phyloP scores from a whole-genome alignment of 2,888 invertebrate genomes.

The Spilarctia lutea region DNA sequence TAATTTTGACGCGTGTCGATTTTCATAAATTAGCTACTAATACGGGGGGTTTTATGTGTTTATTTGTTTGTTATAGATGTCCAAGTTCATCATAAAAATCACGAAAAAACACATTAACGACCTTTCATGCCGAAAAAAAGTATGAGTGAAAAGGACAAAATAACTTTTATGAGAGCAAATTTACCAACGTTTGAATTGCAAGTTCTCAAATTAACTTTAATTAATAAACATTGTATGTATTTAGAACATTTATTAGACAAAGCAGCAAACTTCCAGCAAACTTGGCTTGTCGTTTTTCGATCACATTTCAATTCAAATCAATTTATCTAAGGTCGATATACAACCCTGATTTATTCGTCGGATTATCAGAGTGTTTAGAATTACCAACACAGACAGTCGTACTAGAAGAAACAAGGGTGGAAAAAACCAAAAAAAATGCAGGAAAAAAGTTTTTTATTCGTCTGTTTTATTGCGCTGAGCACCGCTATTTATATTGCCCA shows the following conservation, averaged over 20 bases:
- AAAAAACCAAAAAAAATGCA: constrained; percentile 10
- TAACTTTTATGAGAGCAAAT: too few species aligned
- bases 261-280: neutral
- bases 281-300: constrained; percentile 1
- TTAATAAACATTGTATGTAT: too few species aligned
- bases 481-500: constrained; percentile 67
- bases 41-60: too few species aligned
- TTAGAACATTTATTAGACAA: neutral
- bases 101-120: too few species aligned
- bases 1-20: too few species aligned
- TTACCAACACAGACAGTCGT: constrained; percentile 46
- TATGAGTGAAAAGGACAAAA: too few species aligned
- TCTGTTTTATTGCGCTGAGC: constrained; percentile 55
- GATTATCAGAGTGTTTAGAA: constrained; percentile 49
- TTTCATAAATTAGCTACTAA: too few species aligned
- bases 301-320: constrained; percentile 20
- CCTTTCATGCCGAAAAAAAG: too few species aligned
- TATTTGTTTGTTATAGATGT: too few species aligned
- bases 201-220: too few species aligned
- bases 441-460: constrained; percentile 49
- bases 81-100: too few species aligned
- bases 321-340: constrained; percentile 68
- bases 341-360: constrained; percentile 51
- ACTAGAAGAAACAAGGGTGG: constrained; percentile 17
- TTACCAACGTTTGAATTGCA: too few species aligned